A percentile compares a stretch with the other conserved stretches of the same genome.
Evolutionary conservation across 2,888 invertebrate species (phyloP).

Genomic region (Watsonalla binaria): DNA sequence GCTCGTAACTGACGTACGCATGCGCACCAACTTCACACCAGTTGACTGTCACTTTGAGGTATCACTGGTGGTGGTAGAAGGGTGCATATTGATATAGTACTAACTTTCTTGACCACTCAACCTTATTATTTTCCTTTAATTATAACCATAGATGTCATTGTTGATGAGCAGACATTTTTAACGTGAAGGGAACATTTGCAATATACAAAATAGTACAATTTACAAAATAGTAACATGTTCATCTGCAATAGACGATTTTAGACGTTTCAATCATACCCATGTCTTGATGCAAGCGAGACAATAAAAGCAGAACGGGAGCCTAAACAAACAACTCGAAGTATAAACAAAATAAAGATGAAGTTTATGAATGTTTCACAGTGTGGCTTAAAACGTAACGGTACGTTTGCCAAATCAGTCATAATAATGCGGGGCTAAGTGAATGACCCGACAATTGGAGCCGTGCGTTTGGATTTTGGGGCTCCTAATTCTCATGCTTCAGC

Average conservation of each 20-base stretch:
- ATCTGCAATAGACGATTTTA: too few species aligned
- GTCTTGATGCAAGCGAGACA: too few species aligned
- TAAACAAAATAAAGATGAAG: background rate
- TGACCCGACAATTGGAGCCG: constrained; percentile 47
- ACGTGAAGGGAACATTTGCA: too few species aligned
- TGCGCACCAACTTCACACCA: constrained; percentile 66
- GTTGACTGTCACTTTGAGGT: constrained; percentile 40
- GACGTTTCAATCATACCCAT: too few species aligned
- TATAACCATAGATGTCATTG: too few species aligned
- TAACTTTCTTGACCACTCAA: constrained; percentile 2
- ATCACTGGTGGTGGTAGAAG: constrained; percentile 23
- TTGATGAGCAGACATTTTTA: too few species aligned
- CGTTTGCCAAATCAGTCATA: constrained; percentile 61
- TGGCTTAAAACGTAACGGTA: constrained; percentile 62
- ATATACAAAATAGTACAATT: too few species aligned
- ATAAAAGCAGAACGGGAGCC: too few species aligned
- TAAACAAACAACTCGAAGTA: background rate
- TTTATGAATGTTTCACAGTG: constrained; percentile 9
- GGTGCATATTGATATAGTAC: constrained; percentile 28
- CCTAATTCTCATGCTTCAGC: background rate
- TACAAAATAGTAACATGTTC: too few species aligned
- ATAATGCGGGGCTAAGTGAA: constrained; percentile 54
- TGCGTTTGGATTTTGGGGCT: constrained; percentile 10
- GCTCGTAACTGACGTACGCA: constrained; percentile 73
- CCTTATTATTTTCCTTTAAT: background rate